Percentiles rank a stretch among this genome's conserved stretches.
phyloP scores from a whole-genome alignment of 2,113 vertebrate genomes.

The Menura novaehollandiae region DNA sequence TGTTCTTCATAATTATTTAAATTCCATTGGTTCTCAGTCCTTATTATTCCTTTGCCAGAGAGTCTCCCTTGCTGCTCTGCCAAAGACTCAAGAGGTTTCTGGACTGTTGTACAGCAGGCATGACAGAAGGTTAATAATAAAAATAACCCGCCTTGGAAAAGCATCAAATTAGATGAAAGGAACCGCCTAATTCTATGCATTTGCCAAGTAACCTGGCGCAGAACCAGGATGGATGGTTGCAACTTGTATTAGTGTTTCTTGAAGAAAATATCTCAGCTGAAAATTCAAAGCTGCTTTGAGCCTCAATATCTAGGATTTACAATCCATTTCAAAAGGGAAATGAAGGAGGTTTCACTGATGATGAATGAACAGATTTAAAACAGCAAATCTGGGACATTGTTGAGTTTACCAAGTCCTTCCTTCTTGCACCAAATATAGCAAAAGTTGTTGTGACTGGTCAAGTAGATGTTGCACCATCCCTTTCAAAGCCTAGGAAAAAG shows the following conservation, averaged over 20 bases:
- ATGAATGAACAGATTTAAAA: neutral
- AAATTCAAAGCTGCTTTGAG: neutral
- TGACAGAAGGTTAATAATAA: conserved; percentile 53
- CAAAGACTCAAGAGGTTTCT: conserved; percentile 42
- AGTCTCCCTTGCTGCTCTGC: conserved; percentile 15
- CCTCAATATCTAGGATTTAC: neutral
- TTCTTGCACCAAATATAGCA: neutral
- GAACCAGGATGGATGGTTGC: neutral
- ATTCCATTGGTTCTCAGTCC: neutral
- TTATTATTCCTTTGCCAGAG: conserved; percentile 26
- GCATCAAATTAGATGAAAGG: conserved; percentile 18
- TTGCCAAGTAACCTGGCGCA: neutral
- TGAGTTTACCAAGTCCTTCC: neutral
- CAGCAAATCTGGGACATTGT: neutral
- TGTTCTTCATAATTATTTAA: neutral
- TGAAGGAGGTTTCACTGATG: neutral
- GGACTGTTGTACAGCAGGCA: conserved; percentile 19
- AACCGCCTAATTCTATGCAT: neutral
- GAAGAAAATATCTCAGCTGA: neutral
- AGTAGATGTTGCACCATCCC: neutral
- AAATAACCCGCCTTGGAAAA: conserved; percentile 39
- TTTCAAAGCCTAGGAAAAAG: neutral
- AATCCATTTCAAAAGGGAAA: neutral
- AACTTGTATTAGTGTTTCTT: neutral
- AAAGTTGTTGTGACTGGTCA: neutral